These are phyloP conservation scores for Leptinotarsa lineolata DNA, from an alignment of 1,140 invertebrate genomes.

Conservation along the genomic window DNA sequence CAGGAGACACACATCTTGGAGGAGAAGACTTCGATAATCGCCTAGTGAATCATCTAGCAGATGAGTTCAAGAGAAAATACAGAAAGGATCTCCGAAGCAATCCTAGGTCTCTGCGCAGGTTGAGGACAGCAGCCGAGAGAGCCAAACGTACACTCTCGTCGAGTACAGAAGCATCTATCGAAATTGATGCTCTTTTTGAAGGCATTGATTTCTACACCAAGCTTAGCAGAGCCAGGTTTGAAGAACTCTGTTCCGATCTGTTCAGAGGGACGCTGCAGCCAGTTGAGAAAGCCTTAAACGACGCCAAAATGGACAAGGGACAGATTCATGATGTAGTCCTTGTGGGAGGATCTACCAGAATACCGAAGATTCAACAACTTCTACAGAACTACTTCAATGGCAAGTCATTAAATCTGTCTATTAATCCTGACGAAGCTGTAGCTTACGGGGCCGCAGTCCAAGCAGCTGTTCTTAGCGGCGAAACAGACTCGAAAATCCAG, in stretches of 20 bases:
- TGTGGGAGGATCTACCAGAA: slow-evolving; percentile 72
- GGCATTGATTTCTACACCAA: slow-evolving; percentile 60
- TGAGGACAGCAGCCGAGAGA: slow-evolving; percentile 78
- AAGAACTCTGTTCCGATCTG: slow-evolving; percentile 60
- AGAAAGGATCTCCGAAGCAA: slow-evolving; percentile 59
- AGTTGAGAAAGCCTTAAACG: slow-evolving; percentile 66
- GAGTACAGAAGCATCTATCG: slow-evolving; percentile 59
- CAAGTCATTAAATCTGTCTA: slow-evolving; percentile 61
- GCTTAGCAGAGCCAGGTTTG: slow-evolving; percentile 64
- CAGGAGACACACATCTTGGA: slow-evolving; percentile 64
- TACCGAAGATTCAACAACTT: slow-evolving; percentile 61
- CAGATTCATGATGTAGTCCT: slow-evolving; percentile 72
- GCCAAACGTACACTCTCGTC: slow-evolving; percentile 61
- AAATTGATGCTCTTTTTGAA: slow-evolving; percentile 60
- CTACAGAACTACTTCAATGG: slow-evolving; percentile 60
- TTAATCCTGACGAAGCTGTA: slow-evolving; percentile 60
- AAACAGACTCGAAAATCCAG: slow-evolving; percentile 55
- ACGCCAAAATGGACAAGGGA: slow-evolving; percentile 71
- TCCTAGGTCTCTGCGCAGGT: slow-evolving; percentile 63
- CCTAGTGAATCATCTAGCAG: slow-evolving; percentile 68
- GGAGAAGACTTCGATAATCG: slow-evolving; percentile 68
- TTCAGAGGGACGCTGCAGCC: slow-evolving; percentile 61
- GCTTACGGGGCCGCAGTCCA: slow-evolving; percentile 60
- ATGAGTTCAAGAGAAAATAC: slow-evolving; percentile 61
- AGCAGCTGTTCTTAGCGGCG: slow-evolving; percentile 58